Conservation (phyloP, 2,888 invertebrate species). For the Hoplodrina ambigua region DNA sequence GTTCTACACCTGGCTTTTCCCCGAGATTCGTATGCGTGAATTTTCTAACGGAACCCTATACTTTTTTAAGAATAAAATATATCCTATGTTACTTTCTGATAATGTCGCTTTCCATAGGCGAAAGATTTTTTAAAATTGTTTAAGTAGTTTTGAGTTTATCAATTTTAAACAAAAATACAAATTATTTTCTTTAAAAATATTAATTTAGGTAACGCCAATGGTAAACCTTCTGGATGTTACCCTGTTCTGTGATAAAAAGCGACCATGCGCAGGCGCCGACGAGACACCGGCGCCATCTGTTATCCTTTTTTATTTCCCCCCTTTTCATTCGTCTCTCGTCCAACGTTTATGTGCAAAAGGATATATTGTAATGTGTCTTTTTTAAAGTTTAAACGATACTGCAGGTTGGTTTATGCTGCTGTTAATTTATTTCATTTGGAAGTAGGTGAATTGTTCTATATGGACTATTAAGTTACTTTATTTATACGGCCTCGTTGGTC, state of each 20-base stretch:
- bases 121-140: too few relatives aligned
- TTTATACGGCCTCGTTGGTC: constrained; percentile 26
- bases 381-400: constrained; percentile 63
- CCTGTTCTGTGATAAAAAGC: constrained; percentile 23
- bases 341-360: constrained; percentile 67
- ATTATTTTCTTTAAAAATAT: too few relatives aligned
- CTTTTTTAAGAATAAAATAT: too few relatives aligned
- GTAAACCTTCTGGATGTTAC: constrained; percentile 12
- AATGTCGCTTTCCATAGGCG: too few relatives aligned
- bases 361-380: constrained; percentile 70
- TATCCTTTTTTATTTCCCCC: constrained; percentile 69
- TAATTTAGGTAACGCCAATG: too few relatives aligned
- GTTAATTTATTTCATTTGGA: constrained; percentile 61
- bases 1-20: too few relatives aligned
- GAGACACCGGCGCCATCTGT: constrained; percentile 68
- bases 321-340: constrained; percentile 63
- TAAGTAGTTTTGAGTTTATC: too few relatives aligned
- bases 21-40: too few relatives aligned
- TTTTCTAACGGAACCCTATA: too few relatives aligned
- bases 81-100: too few relatives aligned
- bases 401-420: constrained; percentile 61
- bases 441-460: constrained; percentile 65
- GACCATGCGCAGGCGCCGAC: constrained; percentile 74
- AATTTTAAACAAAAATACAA: too few relatives aligned
- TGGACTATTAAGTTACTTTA: constrained; percentile 41